A percentile compares a stretch with the other conserved stretches of the same genome.
Conservation (phyloP, 2,888 invertebrate species). For the Cactoblastis cactorum region DNA sequence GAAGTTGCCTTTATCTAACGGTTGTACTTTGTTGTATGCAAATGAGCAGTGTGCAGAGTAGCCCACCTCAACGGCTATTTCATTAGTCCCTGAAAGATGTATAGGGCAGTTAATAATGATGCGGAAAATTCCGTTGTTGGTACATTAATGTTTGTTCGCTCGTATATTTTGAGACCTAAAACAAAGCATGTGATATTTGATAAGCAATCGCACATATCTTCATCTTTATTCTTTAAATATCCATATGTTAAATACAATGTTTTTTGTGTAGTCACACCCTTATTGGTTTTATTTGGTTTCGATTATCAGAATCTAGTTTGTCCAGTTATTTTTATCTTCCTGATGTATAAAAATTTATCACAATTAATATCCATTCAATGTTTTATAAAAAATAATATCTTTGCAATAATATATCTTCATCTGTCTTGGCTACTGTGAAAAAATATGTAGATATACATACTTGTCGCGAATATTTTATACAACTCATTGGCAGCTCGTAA, state of each 20-base stretch:
- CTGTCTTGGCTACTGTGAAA: not conserved
- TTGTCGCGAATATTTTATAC: not conserved
- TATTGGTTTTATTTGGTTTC: too few relatives aligned
- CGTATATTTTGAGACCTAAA: not conserved
- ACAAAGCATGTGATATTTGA: not conserved
- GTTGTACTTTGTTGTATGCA: conserved; percentile 11
- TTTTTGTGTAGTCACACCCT: too few relatives aligned
- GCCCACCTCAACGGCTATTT: not conserved
- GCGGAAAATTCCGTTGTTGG: not conserved
- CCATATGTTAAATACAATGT: too few relatives aligned
- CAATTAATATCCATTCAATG: not conserved
- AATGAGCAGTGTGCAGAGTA: conserved; percentile 5
- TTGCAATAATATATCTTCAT: not conserved
- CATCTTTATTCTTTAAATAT: too few relatives aligned
- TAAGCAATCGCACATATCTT: too few relatives aligned
- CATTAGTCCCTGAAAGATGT: conserved; percentile 1
- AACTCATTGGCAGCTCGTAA: not conserved
- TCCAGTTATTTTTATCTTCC: too few relatives aligned
- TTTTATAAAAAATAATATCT: not conserved
- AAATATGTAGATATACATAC: not conserved
- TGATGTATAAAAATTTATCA: too few relatives aligned
- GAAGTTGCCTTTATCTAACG: conserved; percentile 4
- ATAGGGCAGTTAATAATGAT: not conserved
- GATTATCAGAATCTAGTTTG: too few relatives aligned
- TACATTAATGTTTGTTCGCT: not conserved